phyloP scores from a whole-genome alignment of 1,140 invertebrate genomes.

The Bombus confusus region DNA sequence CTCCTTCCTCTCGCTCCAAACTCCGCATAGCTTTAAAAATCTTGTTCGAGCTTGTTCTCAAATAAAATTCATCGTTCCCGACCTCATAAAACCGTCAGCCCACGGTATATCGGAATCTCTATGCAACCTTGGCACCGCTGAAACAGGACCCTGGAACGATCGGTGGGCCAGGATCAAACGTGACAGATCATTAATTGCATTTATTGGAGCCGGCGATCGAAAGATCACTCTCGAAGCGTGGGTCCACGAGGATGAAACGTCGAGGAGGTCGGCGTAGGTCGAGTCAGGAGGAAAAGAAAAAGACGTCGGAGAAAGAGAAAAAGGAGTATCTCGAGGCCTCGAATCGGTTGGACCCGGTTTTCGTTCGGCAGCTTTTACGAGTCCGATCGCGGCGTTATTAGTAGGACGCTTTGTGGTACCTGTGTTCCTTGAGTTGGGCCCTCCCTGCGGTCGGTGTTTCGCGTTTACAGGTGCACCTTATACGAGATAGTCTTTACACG shows the following conservation, averaged over 20 bases:
- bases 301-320: constrained; percentile 3
- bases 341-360: constrained; percentile 58
- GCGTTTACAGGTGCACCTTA: constrained; percentile 65
- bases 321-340: constrained; percentile 33
- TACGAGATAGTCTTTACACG: constrained; percentile 58
- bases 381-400: constrained; percentile 80
- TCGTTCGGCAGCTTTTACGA: constrained; percentile 78
- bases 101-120: constrained; percentile 35
- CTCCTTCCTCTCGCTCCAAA: neutral
- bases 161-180: constrained; percentile 56
- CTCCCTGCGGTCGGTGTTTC: constrained; percentile 45
- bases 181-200: constrained; percentile 70
- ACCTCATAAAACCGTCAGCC: constrained; percentile 19
- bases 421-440: constrained; percentile 42
- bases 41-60: no score
- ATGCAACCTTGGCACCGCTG: constrained; percentile 7
- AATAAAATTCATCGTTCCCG: neutral
- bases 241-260: constrained; percentile 60
- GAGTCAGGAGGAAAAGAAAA: constrained; percentile 11
- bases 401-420: constrained; percentile 75
- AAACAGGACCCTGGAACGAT: constrained; percentile 51
- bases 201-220: constrained; percentile 63
- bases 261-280: constrained; percentile 52
- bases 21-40: neutral
- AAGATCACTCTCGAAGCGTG: constrained; percentile 56